Conservation (phyloP, 2,888 invertebrate genomes). For the Caenorhabditis sulstoni region DNA sequence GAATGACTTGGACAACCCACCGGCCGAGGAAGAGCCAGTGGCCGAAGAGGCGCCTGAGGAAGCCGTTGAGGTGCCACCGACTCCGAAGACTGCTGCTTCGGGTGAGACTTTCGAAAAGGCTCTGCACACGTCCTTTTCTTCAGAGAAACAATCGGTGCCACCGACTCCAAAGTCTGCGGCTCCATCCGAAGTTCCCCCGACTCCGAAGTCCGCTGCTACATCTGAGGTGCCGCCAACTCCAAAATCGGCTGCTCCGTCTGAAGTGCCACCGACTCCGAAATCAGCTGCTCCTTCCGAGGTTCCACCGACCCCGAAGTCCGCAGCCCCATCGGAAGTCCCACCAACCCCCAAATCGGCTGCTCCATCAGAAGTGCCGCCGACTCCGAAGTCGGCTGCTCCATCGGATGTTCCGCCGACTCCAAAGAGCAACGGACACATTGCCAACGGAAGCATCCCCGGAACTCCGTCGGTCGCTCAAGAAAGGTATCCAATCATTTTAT, state of each 20-base stretch:
- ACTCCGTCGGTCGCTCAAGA: slow-evolving; percentile 62
- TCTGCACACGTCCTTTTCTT: slow-evolving; percentile 11
- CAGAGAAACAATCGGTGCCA: slow-evolving; percentile 65
- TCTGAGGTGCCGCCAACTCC: slow-evolving; percentile 62
- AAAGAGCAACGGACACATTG: slow-evolving; percentile 50
- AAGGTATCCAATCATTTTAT: slow-evolving; percentile 17
- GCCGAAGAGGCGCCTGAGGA: slow-evolving; percentile 57
- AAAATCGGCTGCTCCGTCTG: slow-evolving; percentile 57
- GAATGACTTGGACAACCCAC: slow-evolving; percentile 75
- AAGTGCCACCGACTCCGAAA: slow-evolving; percentile 63
- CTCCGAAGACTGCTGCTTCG: slow-evolving; percentile 66
- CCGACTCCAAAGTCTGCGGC: slow-evolving; percentile 63
- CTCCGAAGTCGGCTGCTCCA: slow-evolving; percentile 64
- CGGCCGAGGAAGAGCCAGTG: slow-evolving; percentile 64
- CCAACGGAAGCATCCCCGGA: slow-evolving; percentile 68
- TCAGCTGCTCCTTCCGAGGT: slow-evolving; percentile 57
- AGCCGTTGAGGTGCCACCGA: slow-evolving; percentile 61
- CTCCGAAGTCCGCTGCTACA: slow-evolving; percentile 60
- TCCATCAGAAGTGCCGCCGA: slow-evolving; percentile 61
- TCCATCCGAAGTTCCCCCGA: slow-evolving; percentile 54
- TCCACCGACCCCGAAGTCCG: slow-evolving; percentile 58
- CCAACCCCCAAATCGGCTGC: slow-evolving; percentile 64
- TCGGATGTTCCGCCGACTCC: slow-evolving; percentile 61
- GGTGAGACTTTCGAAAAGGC: slow-evolving; percentile 21
- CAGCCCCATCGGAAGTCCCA: slow-evolving; percentile 58